A percentile compares a stretch with the other conserved stretches of the same genome.
Evolutionary conservation across 2,888 invertebrate species (phyloP).

Genomic region (Oasisia sp.): DNA sequence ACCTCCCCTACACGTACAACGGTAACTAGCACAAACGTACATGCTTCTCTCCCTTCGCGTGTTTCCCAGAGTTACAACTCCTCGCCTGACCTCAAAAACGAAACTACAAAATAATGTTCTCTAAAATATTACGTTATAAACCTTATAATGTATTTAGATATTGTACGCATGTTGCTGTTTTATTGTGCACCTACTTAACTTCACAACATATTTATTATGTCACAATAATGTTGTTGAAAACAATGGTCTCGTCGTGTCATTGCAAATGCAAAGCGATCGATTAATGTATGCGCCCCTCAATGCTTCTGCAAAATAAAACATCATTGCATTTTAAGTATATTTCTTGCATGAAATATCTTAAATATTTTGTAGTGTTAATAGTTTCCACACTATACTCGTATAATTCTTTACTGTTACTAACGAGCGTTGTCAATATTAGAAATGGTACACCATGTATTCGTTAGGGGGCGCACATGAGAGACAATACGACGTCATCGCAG

Average conservation of each 20-base stretch:
- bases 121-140: background rate
- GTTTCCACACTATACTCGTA: background rate
- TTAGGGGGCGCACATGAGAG: background rate
- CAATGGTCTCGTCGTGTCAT: too few relatives aligned
- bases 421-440: background rate
- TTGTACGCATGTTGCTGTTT: too few relatives aligned
- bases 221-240: too few relatives aligned
- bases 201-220: too few relatives aligned
- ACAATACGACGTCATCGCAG: conserved; percentile 30
- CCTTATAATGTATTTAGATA: too few relatives aligned
- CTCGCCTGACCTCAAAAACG: background rate
- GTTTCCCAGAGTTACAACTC: background rate
- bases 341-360: background rate
- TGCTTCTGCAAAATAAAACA: background rate
- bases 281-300: background rate
- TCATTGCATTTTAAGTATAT: background rate
- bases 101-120: background rate
- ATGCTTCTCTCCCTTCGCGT: background rate
- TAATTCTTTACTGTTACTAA: background rate
- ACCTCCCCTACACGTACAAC: background rate
- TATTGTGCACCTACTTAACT: too few relatives aligned
- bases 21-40: background rate
- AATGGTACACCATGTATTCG: background rate
- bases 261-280: background rate
- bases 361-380: background rate